phyloP scores from a whole-genome alignment of 2,797 vertebrate species.

The Xerus rutilus region DNA sequence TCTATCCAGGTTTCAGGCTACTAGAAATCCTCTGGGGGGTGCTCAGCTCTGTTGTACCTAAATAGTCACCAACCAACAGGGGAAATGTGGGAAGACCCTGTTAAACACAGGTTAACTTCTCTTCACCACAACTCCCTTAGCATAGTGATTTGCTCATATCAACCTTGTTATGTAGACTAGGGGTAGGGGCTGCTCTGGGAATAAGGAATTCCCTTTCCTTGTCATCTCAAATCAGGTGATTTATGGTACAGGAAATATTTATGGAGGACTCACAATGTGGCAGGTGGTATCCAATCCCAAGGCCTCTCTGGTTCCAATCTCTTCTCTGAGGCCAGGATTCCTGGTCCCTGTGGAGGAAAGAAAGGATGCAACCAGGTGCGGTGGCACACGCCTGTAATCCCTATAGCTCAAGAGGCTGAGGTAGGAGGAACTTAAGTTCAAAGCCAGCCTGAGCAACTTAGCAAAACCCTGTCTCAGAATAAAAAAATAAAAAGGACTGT shows the following conservation, averaged over 20 bases:
- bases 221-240: background rate
- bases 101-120: constrained; percentile 17
- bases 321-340: background rate
- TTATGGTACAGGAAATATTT: background rate
- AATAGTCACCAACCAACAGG: background rate
- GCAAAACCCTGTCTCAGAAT: no score
- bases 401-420: no score
- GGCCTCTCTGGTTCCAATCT: background rate
- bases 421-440: no score
- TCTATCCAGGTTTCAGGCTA: background rate
- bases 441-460: no score
- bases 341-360: background rate
- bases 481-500: no score
- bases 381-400: no score
- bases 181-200: background rate
- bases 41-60: background rate
- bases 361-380: background rate
- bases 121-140: background rate
- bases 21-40: background rate
- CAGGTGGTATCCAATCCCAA: background rate
- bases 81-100: background rate
- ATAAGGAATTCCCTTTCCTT: background rate
- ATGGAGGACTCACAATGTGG: background rate
- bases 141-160: background rate
- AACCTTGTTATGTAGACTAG: background rate